Percentiles rank a stretch among this genome's conserved stretches.
phyloP scores from a whole-genome alignment of 2,888 invertebrate species.

The Omphaloscelis lunosa region DNA sequence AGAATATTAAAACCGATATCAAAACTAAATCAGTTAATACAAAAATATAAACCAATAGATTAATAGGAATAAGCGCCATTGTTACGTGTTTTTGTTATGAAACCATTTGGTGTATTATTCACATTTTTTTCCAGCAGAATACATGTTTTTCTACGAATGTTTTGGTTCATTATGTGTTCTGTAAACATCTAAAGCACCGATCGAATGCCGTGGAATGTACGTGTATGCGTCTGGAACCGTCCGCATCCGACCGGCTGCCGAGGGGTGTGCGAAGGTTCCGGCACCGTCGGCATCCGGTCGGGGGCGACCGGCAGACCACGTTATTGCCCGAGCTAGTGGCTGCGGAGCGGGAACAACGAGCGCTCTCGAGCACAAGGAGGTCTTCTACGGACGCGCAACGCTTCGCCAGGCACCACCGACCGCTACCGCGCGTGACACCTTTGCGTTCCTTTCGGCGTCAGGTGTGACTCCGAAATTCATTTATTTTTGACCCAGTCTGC shows the following conservation, averaged over 20 bases:
- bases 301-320: conserved; percentile 10
- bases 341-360: conserved; percentile 14
- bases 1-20: not conserved
- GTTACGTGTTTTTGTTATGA: conserved; percentile 14
- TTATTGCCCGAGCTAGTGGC: conserved; percentile 46
- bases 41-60: not conserved
- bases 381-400: conserved; percentile 6
- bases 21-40: not conserved
- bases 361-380: not conserved
- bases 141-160: not conserved
- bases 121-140: not conserved
- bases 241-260: conserved; percentile 52
- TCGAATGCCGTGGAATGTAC: conserved; percentile 15
- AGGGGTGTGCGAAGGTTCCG: conserved; percentile 8
- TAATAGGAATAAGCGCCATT: conserved; percentile 1
- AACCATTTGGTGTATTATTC: conserved; percentile 22
- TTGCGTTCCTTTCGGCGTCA: conserved; percentile 8
- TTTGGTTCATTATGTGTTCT: conserved; percentile 40
- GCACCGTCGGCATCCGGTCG: conserved; percentile 49
- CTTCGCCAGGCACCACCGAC: conserved; percentile 3
- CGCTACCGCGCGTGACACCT: not conserved
- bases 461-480: conserved; percentile 34
- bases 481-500: conserved; percentile 22
- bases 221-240: conserved; percentile 6
- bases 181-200: conserved; percentile 32